These are phyloP conservation scores for Furcifer pardalis DNA, from an alignment of 2,797 vertebrate genomes.

Conservation along the genomic window DNA sequence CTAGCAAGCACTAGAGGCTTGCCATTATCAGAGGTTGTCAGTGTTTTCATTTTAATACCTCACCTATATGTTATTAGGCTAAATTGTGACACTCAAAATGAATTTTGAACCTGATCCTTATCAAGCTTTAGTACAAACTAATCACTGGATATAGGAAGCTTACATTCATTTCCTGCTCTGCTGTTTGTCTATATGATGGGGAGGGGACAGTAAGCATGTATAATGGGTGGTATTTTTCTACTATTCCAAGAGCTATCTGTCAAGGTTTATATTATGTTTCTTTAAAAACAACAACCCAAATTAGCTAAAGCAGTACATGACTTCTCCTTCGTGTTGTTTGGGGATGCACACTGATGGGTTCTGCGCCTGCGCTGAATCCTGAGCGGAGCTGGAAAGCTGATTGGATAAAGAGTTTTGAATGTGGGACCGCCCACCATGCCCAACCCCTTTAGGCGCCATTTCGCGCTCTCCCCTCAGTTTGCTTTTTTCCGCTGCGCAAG, in stretches of 20 bases:
- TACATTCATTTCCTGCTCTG: background rate
- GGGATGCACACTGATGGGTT: no score
- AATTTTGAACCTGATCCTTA: background rate
- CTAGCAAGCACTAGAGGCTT: background rate
- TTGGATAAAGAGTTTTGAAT: no score
- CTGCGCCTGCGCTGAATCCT: no score
- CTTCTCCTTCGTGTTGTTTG: no score
- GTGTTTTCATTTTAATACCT: background rate
- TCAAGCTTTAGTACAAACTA: background rate
- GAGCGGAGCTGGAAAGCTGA: no score
- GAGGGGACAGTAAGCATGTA: no score
- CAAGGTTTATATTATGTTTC: conserved; percentile 13
- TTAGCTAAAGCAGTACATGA: conserved; percentile 4
- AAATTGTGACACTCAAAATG: background rate
- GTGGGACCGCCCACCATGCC: no score
- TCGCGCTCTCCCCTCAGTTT: no score
- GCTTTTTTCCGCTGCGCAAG: no score
- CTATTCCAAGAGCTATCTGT: conserved; percentile 22
- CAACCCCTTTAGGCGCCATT: no score
- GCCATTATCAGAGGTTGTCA: background rate
- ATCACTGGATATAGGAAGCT: background rate
- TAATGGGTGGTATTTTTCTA: background rate
- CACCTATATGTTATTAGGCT: background rate
- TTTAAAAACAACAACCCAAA: background rate
- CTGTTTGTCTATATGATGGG: background rate